Base-by-base conservation (phyloP, 2,888 invertebrate genomes). In the Aleiodes testaceus region DNA sequence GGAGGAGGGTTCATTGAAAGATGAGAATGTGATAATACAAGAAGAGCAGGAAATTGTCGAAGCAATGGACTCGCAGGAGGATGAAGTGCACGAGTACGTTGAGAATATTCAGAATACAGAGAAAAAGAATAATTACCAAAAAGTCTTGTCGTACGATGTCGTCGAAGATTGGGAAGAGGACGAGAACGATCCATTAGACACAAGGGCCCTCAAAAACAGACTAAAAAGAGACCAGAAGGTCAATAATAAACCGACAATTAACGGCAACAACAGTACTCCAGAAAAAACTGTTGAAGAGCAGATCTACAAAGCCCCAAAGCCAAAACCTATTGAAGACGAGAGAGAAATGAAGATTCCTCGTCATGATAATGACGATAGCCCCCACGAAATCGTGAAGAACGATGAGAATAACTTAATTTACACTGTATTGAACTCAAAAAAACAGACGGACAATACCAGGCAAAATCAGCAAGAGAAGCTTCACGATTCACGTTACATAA, bases 101-200 rank as follows among this genome's bases (percentile, higher is more conserved):
- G 53, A 53, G 7, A 22, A 61, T 30, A 36, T 61, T 47, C 26
- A 16, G 18, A 20, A 66, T 55, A n/a, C 52, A 70, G 42, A 47
- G 63, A 11, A 49, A 26, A 74, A 67, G 3, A 73, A 59, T 44
- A 68, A 72, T 63, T 70, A 65, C 45, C 81, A 80, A 30, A 80
- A 80, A 67, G 63, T 82, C 20, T 77, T 85, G 53, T 74, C 79
- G 0, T 87, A 87, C 36, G 84, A 87, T 68, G 82, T 83, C 0
- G 82, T 83, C 4, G 85, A 86, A 59, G 87, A 87, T 72, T 87
- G 87, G 87, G 83, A 85, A 64, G 86, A 86, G 18, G 87, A 87
- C 50, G 87, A 86, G 0, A 72, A 78, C 45, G 83, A 84, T 18
- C 80, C 79, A 26, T 59, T 73, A 53, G 72, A 75, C 53, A 55